phyloP scores from a whole-genome alignment of 2,888 invertebrate species.

The Brenthis ino region DNA sequence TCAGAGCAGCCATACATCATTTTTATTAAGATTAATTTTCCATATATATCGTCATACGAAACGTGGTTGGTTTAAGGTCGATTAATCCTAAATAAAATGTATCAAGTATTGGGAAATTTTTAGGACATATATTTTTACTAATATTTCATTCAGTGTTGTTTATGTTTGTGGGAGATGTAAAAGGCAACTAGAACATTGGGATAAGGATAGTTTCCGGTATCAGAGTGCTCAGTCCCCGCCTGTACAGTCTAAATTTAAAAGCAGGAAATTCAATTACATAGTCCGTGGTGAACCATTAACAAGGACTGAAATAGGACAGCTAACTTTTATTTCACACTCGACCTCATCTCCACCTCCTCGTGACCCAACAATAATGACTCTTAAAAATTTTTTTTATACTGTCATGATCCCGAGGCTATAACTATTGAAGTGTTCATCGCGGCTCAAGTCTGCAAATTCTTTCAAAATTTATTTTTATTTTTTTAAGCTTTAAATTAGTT shows the following conservation, averaged over 20 bases:
- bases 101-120: too few relatives aligned
- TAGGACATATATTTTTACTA: too few relatives aligned
- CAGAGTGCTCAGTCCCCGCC: constrained; percentile 34
- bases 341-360: constrained; percentile 44
- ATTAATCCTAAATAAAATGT: too few relatives aligned
- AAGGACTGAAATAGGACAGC: constrained; percentile 76
- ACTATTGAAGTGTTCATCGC: constrained; percentile 1
- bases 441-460: too few relatives aligned
- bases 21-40: neutral
- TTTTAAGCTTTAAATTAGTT: neutral
- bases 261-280: constrained; percentile 79
- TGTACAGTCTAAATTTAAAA: constrained; percentile 61
- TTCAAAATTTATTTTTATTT: constrained; percentile 2
- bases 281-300: constrained; percentile 72
- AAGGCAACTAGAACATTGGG: neutral
- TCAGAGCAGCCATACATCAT: neutral
- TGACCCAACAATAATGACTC: constrained; percentile 52
- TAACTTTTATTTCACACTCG: constrained; percentile 68
- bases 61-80: too few relatives aligned
- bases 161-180: neutral
- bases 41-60: neutral
- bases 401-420: constrained; percentile 58
- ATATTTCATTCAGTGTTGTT: too few relatives aligned
- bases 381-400: constrained; percentile 60
- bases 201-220: constrained; percentile 29